Conservation (phyloP, 2,797 vertebrate species). For the Stomatorhinus walkeri region DNA sequence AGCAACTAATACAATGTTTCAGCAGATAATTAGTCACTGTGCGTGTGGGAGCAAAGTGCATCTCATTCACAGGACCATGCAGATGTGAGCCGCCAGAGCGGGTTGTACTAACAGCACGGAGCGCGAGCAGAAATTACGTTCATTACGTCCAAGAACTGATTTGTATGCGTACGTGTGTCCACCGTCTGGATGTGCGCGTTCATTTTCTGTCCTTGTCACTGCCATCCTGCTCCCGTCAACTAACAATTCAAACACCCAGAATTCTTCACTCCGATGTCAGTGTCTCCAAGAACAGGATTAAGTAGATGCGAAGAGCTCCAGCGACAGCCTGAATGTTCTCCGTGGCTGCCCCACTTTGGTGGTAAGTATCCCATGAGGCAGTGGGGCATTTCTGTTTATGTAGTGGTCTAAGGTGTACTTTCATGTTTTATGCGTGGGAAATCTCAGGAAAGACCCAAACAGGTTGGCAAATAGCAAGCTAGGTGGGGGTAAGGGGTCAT, state of each 20-base stretch:
- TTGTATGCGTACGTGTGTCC: neutral
- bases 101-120: conserved; percentile 20
- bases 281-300: neutral
- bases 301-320: conserved; percentile 18
- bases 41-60: conserved; percentile 37
- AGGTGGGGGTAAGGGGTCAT: neutral
- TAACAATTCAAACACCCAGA: neutral
- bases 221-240: conserved; percentile 25
- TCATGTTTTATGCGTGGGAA: neutral
- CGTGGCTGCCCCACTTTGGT: neutral
- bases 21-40: conserved; percentile 60
- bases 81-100: conserved; percentile 27
- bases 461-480: conserved; percentile 2
- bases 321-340: neutral
- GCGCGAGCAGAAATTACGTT: conserved; percentile 42
- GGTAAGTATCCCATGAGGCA: neutral
- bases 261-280: neutral
- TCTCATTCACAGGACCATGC: conserved; percentile 21
- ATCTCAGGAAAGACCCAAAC: neutral
- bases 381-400: neutral
- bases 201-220: conserved; percentile 48
- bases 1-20: conserved; percentile 61
- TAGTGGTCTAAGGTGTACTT: neutral
- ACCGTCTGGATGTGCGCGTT: conserved; percentile 35
- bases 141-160: conserved; percentile 49